Conservation (phyloP, 2,888 invertebrate genomes). For the Acanthosepion pharaonis region DNA sequence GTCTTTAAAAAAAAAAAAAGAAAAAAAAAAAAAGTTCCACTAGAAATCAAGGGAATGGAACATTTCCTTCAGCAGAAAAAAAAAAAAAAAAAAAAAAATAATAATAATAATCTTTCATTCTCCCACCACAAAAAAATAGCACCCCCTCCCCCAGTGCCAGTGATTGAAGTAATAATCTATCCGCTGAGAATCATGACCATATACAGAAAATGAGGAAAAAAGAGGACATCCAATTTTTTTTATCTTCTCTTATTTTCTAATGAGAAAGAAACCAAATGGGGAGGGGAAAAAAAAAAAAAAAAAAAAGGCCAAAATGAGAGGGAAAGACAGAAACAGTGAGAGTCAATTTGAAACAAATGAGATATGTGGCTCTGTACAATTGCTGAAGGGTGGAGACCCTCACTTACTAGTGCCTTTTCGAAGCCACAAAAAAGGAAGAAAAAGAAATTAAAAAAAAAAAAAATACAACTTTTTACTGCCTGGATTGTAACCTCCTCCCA, state of each 20-base stretch:
- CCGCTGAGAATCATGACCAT: background rate
- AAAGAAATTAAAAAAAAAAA: background rate
- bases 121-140: background rate
- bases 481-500: background rate
- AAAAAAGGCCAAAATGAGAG: background rate
- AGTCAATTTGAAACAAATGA: background rate
- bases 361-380: background rate
- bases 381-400: background rate
- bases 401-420: background rate
- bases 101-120: background rate
- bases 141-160: background rate
- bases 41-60: background rate
- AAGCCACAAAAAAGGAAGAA: background rate
- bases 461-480: background rate
- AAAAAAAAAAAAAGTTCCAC: background rate
- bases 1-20: background rate
- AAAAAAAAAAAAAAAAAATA: background rate
- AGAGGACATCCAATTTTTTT: background rate
- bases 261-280: background rate
- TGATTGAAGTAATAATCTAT: background rate
- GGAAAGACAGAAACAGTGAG: background rate
- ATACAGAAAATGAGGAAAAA: background rate
- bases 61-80: background rate
- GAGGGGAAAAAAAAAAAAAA: too few relatives aligned
- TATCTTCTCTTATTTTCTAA: background rate